phyloP scores from a whole-genome alignment of 2,113 vertebrate genomes.

The Ptilorrhoa leucosticta region DNA sequence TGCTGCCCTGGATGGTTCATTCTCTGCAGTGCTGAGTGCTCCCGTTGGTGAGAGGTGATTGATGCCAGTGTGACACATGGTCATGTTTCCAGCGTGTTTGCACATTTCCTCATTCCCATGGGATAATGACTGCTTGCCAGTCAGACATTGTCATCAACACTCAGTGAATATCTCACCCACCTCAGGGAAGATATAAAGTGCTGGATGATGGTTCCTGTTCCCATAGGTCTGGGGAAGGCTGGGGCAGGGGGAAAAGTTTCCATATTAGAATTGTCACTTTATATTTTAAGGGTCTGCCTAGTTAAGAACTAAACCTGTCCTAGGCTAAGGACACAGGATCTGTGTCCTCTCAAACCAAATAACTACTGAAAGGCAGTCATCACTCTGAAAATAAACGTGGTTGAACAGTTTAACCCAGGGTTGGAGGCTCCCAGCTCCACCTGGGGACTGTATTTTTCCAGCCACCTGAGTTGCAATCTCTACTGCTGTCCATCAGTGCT shows the following conservation, averaged over 20 bases:
- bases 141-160: neutral
- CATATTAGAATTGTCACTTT: neutral
- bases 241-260: fast-evolving
- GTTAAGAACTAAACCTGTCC: neutral
- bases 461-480: neutral
- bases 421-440: neutral
- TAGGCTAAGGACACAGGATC: neutral
- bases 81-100: neutral
- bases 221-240: neutral
- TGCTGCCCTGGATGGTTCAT: neutral
- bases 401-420: neutral
- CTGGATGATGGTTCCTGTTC: neutral
- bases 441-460: neutral
- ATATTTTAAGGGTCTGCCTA: neutral
- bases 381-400: neutral
- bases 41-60: neutral
- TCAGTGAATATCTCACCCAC: neutral
- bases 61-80: neutral
- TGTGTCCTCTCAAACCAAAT: neutral
- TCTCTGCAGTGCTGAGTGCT: neutral
- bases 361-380: neutral
- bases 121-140: neutral
- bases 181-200: neutral
- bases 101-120: neutral
- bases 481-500: neutral